phyloP scores from a whole-genome alignment of 2,888 invertebrate genomes.

The Acronicta leporina region DNA sequence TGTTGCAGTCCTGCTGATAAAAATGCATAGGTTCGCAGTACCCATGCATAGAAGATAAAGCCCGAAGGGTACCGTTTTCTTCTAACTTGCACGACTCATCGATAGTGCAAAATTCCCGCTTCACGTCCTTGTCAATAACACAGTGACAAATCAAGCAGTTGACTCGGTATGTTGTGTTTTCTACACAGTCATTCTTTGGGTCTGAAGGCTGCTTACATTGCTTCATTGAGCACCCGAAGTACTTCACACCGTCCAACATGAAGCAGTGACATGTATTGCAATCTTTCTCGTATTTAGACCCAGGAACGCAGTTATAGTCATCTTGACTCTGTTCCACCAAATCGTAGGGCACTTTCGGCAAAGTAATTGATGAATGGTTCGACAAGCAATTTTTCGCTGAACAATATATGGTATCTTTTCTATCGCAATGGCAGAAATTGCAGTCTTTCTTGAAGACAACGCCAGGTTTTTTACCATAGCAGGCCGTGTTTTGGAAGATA shows the following conservation, averaged over 20 bases:
- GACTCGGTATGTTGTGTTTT: slow-evolving; percentile 63
- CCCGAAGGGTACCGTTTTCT: slow-evolving; percentile 7
- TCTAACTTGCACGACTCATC: slow-evolving; percentile 52
- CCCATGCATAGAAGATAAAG: slow-evolving; percentile 63
- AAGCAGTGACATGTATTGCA: slow-evolving; percentile 79
- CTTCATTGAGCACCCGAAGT: slow-evolving; percentile 79
- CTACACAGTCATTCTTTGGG: slow-evolving; percentile 62
- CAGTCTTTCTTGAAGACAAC: slow-evolving; percentile 82
- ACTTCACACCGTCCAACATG: slow-evolving; percentile 61
- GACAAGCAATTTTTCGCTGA: slow-evolving; percentile 76
- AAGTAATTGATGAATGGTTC: slow-evolving; percentile 17
- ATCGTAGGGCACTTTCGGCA: slow-evolving; percentile 26
- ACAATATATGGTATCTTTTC: slow-evolving; percentile 76
- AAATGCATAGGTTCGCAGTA: slow-evolving; percentile 75
- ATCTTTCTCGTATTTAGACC: slow-evolving; percentile 67
- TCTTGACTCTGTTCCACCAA: slow-evolving; percentile 34
- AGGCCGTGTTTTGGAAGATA: slow-evolving; percentile 34
- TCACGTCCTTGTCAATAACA: slow-evolving; percentile 43
- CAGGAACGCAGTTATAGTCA: slow-evolving; percentile 66
- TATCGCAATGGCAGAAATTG: slow-evolving; percentile 87
- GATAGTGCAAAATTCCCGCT: slow-evolving; percentile 64
- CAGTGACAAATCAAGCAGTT: slow-evolving; percentile 76
- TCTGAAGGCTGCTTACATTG: slow-evolving; percentile 54
- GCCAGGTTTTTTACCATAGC: slow-evolving; percentile 60
- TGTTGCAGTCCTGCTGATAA: slow-evolving; percentile 73